phyloP scores from a whole-genome alignment of 1,140 invertebrate species.

The Sycobia sp. region DNA sequence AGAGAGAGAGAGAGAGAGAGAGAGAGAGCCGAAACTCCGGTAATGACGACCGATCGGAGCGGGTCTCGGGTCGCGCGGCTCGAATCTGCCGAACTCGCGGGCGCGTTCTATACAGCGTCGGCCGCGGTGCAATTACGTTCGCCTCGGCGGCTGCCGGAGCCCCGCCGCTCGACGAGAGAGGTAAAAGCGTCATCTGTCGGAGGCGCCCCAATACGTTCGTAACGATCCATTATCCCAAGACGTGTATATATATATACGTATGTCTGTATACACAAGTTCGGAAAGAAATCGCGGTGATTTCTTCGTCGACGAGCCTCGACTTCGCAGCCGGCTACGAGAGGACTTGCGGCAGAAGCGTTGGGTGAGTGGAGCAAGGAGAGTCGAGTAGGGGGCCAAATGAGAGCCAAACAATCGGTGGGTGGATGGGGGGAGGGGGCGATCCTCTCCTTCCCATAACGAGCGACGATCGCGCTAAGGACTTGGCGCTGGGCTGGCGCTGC shows the following conservation, averaged over 20 bases:
- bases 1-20: too few species aligned
- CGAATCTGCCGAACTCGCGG: neutral
- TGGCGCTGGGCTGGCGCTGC: too few species aligned
- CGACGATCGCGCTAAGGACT: conserved; percentile 28
- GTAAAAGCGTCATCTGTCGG: neutral
- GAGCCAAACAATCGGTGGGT: conserved; percentile 31
- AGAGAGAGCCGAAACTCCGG: too few species aligned
- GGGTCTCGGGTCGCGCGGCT: too few species aligned
- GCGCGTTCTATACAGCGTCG: too few species aligned
- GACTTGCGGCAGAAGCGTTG: too few species aligned
- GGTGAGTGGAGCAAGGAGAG: neutral
- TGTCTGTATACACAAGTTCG: too few species aligned
- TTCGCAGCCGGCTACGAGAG: neutral
- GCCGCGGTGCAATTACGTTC: neutral
- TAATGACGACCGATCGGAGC: too few species aligned
- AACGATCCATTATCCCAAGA: conserved; percentile 22
- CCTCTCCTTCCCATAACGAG: conserved; percentile 15
- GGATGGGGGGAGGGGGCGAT: too few species aligned
- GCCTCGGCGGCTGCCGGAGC: neutral
- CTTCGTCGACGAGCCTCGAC: too few species aligned
- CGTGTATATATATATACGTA: too few species aligned
- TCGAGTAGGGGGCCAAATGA: conserved; percentile 18
- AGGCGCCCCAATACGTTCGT: neutral
- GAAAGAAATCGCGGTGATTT: neutral
- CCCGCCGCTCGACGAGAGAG: neutral